Evolutionary conservation across 35 echinoderm and acorn worm species (phyloP), one percentile per base, ranked within the genome.

Genomic region (Apostichopus parvimensis): DNA sequence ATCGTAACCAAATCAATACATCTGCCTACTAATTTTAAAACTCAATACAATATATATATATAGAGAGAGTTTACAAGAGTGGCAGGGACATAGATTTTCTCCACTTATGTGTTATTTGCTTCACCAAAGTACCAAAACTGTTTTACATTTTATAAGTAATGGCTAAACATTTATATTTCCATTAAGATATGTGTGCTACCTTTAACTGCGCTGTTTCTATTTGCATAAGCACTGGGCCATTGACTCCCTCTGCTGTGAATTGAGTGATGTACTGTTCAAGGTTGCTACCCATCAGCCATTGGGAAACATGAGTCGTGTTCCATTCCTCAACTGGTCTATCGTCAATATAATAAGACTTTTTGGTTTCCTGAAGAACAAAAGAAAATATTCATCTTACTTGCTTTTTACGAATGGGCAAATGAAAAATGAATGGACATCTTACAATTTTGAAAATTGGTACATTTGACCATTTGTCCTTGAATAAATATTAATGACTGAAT

Each of bases 231-330:
- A 71, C 92, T 12, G 93, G 90, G 53, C 96, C 96, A 56, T 90
- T 98, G 61, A 98, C 90, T 24, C 90, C 93, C 52, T 95, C 92
- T 11, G 96, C 94, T 80, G 93, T 93, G 66, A 98, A 98, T 55
- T 94, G 85, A 59, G 93, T 91, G 71, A 98, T 98, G 73, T 94
- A 95, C 55, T 98, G 92, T 60, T 95, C 96, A 28, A 95, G 88
- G 26, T 90, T 91, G 45, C 94, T 92, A 13, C 92, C 91, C 92
- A 98, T 94, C 8, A 98, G 82, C 96, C 96, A 98, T 71, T 98
- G 94, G 11, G 92, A 94, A 5, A 98, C 96, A 59, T 98, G 94
- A 2, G 94, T 98, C 53, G 94, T 98, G 76, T 98, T 95, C 96
- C 96, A 98, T 54, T 98, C 96, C 64, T 85, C 89, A 52, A 98